Percentiles rank a stretch among this genome's conserved stretches.
Conservation (phyloP, 2,113 vertebrate species). For the Sinocyclocheilus rhinocerous region DNA sequence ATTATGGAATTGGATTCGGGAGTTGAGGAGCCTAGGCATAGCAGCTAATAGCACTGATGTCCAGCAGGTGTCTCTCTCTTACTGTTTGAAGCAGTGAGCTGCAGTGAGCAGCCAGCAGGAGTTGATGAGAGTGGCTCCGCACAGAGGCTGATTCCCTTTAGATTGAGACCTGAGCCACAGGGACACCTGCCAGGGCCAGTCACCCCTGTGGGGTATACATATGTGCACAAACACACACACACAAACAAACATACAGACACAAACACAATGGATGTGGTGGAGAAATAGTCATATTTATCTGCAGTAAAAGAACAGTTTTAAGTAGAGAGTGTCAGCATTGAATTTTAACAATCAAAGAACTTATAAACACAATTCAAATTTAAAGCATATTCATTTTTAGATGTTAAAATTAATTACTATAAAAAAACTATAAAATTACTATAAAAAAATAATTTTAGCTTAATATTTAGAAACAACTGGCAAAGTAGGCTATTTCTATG, state of each 20-base stretch:
- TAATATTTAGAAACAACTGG: not conserved
- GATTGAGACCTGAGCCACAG: slow-evolving; percentile 81
- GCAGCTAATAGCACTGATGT: not conserved
- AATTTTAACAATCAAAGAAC: not conserved
- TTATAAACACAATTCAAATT: not conserved
- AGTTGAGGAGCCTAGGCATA: not conserved
- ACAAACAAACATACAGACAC: slow-evolving; percentile 17
- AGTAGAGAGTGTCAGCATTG: not conserved
- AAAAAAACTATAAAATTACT: no score
- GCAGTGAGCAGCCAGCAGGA: slow-evolving; percentile 90
- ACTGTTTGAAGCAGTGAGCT: slow-evolving; percentile 90
- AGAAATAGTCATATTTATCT: not conserved
- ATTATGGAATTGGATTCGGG: not conserved
- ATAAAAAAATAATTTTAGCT: not conserved
- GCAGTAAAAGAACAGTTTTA: no score
- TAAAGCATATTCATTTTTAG: not conserved
- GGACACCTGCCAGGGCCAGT: slow-evolving; percentile 91
- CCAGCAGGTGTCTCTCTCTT: slow-evolving; percentile 52
- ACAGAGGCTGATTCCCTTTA: slow-evolving; percentile 77
- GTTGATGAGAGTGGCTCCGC: slow-evolving; percentile 86
- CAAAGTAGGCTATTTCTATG: not conserved
- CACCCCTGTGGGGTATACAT: slow-evolving; percentile 72
- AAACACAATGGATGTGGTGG: not conserved
- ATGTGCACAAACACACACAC: slow-evolving; percentile 7
- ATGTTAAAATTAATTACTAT: no score